Evolutionary conservation across 2,797 vertebrate species (phyloP).

Genomic region (Syngnathus acus): DNA sequence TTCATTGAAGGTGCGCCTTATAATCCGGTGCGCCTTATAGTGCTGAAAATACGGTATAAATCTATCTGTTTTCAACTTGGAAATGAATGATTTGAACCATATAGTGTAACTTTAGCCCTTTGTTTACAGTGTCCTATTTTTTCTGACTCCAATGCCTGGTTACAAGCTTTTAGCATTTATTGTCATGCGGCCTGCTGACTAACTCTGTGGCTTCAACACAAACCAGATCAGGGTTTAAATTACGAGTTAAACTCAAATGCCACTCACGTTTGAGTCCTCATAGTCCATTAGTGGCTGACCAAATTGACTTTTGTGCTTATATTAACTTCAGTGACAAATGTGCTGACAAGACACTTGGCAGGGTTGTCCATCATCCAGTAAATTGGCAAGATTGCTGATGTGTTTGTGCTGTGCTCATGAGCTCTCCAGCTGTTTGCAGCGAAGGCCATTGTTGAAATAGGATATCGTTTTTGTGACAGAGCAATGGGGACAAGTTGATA

Average conservation of each 20-base stretch:
- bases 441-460: constrained; percentile 20
- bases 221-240: not conserved
- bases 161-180: not conserved
- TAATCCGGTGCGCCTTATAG: too few species aligned
- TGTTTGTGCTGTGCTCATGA: constrained; percentile 1
- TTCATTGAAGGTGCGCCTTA: too few species aligned
- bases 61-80: not conserved
- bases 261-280: not conserved
- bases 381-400: not conserved
- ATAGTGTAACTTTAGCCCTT: not conserved
- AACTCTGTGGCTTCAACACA: not conserved
- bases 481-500: not conserved
- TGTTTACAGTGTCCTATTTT: not conserved
- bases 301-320: not conserved
- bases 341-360: constrained; percentile 1
- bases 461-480: not conserved
- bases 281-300: not conserved
- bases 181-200: not conserved
- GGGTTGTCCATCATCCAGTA: not conserved
- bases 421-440: constrained; percentile 10
- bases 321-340: not conserved
- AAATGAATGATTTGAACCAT: not conserved
- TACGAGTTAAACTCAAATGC: not conserved
- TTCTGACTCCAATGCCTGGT: not conserved
- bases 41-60: too few species aligned